phyloP scores from a whole-genome alignment of 2,888 invertebrate species.

The Chaetoderma sp. region DNA sequence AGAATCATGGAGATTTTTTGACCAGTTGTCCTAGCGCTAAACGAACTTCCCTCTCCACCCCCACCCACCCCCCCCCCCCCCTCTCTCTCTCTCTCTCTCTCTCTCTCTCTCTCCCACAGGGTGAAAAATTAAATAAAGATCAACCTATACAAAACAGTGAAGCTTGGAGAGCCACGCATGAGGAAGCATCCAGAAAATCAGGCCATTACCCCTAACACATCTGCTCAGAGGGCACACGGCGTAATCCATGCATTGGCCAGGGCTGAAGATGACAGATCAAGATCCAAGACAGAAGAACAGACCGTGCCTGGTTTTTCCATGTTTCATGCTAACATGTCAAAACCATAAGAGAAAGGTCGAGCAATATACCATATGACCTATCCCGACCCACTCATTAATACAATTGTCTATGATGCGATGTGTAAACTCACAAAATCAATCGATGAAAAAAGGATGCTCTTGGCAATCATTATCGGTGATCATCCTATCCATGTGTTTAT shows the following conservation, averaged over 20 bases:
- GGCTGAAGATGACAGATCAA: not conserved
- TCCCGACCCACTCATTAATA: not conserved
- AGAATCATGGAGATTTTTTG: not conserved
- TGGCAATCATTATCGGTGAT: not conserved
- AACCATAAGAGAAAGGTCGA: not conserved
- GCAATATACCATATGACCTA: not conserved
- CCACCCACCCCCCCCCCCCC: not conserved
- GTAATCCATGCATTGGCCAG: not conserved
- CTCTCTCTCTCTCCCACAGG: not conserved
- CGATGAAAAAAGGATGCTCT: not conserved
- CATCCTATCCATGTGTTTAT: not conserved
- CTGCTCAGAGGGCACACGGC: not conserved
- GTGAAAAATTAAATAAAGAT: not conserved
- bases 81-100: not conserved
- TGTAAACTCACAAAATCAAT: not conserved
- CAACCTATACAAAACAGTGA: not conserved
- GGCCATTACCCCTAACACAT: not conserved
- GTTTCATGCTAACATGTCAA: not conserved
- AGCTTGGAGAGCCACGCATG: not conserved
- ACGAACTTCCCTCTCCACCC: too few relatives aligned
- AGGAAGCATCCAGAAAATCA: not conserved
- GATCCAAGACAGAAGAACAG: not conserved
- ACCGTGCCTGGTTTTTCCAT: not conserved
- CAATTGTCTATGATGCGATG: not conserved
- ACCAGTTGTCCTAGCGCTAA: too few relatives aligned